Base-by-base conservation (phyloP, 2,113 vertebrate species). In the Gallinago media region DNA sequence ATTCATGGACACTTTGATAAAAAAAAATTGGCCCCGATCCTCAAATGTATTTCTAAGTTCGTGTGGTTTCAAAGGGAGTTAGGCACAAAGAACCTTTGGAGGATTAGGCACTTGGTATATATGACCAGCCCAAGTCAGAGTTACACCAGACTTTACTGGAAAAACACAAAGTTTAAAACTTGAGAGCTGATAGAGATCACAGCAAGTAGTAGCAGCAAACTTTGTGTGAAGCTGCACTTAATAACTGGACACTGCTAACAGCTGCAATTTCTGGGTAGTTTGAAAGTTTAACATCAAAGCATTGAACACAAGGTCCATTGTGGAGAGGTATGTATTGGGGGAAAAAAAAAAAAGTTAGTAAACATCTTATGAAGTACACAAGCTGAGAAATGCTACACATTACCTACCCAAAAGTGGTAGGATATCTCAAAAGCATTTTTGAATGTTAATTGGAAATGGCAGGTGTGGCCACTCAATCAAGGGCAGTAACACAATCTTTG, bases 181-280 rank as follows among this genome's bases (percentile, higher is more conserved):
- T 75, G 84, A 91, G 95, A 96, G 7, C 84, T 92, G 84, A 96
- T 91, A 94, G 83, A 81, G 29, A 96, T 94, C 94, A 94, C 66
- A 58, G 83, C 61, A 75, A 90, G 62, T 18, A 87, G 68, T 22
- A 91, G 75, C 61, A 91, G 66, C 36, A 49, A 21, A 93, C 15
- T 86, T 90, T 46, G 65, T 83, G 54, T 76, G 85, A 75, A 92
- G 70, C 65, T 78, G 46, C 70, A 36, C 19, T 65, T 88, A 75
- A 65, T 68, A 87, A 92, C 21, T 25, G 89, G 66, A 46, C 49
- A 83, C 38, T 56, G 55, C 5, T 38, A 90, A 89, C 70, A 91
- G 91, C 83, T 92, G 92, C 83, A 65, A 18, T 87, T 94, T 91
- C 80, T 94, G 68, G 6, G 25, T 79, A 78, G 61, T 66, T 75